A percentile compares a stretch with the other conserved stretches of the same genome.
These are phyloP conservation scores for Drosophila nigritarsus DNA, from an alignment of 2,888 invertebrate species.

Conservation along the genomic window DNA sequence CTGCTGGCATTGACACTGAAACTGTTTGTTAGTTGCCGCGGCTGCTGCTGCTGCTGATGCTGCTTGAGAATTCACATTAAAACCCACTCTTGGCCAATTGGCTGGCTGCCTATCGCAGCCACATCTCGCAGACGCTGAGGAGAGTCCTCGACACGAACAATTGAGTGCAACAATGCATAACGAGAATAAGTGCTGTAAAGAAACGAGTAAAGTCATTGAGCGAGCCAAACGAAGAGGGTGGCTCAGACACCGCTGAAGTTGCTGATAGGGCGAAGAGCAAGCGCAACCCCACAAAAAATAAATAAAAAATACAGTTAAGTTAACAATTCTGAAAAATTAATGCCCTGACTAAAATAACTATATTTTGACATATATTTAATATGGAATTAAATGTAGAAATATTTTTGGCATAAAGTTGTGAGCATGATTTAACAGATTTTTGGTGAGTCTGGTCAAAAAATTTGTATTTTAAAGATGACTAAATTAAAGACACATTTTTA, in stretches of 20 bases:
- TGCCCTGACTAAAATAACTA: neutral
- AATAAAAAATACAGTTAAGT: neutral
- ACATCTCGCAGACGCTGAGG: constrained; percentile 50
- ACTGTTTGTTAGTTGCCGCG: constrained; percentile 24
- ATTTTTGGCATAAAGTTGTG: neutral
- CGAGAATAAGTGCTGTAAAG: constrained; percentile 71
- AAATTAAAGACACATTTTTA: no score
- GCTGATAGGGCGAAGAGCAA: constrained; percentile 25
- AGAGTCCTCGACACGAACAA: constrained; percentile 40
- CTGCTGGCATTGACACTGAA: constrained; percentile 62
- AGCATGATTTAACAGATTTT: neutral
- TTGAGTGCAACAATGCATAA: constrained; percentile 68
- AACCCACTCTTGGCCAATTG: constrained; percentile 39
- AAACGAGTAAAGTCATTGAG: constrained; percentile 31
- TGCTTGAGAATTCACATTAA: constrained; percentile 52
- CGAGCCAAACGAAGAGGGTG: neutral
- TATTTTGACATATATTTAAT: neutral
- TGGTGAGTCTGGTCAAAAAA: neutral
- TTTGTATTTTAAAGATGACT: no score
- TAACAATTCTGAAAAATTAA: neutral
- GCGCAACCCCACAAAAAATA: constrained; percentile 13
- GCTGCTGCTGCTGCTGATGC: constrained; percentile 13
- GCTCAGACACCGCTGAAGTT: constrained; percentile 1
- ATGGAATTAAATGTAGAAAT: neutral
- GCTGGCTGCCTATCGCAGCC: constrained; percentile 66